phyloP scores from a whole-genome alignment of 1,140 invertebrate genomes.

The Aphelenchoides avenae region DNA sequence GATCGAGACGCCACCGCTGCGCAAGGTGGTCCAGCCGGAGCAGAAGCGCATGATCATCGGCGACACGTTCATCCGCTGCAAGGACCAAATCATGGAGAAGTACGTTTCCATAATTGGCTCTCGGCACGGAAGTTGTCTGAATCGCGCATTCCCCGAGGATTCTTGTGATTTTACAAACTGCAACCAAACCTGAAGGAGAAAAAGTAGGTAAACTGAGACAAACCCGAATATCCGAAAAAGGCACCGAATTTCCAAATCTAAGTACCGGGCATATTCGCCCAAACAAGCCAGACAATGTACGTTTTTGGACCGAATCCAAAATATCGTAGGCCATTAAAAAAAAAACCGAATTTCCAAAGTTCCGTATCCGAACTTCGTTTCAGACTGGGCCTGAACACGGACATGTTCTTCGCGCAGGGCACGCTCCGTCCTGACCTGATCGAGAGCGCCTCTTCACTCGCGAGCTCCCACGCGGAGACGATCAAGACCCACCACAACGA shows the following conservation, averaged over 20 bases:
- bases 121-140: constrained; percentile 11
- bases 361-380: not conserved
- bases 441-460: constrained; percentile 85
- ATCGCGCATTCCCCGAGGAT: too few relatives aligned
- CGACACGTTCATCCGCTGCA: constrained; percentile 81
- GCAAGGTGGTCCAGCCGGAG: constrained; percentile 80
- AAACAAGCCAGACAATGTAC: too few relatives aligned
- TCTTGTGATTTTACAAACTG: too few relatives aligned
- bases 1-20: constrained; percentile 68
- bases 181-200: too few relatives aligned
- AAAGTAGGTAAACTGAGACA: too few relatives aligned
- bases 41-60: constrained; percentile 98
- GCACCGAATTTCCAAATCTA: too few relatives aligned
- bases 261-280: too few relatives aligned
- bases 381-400: constrained; percentile 33
- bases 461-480: constrained; percentile 77
- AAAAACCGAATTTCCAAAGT: not conserved
- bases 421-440: constrained; percentile 95
- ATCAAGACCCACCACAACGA: constrained; percentile 99
- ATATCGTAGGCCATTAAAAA: too few relatives aligned
- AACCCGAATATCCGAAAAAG: too few relatives aligned
- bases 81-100: constrained; percentile 49
- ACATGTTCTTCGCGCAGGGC: constrained; percentile 64
- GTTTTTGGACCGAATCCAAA: too few relatives aligned
- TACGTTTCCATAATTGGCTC: constrained; percentile 11